Base-by-base conservation (phyloP, 2,888 invertebrate species). In the Labia minor region DNA sequence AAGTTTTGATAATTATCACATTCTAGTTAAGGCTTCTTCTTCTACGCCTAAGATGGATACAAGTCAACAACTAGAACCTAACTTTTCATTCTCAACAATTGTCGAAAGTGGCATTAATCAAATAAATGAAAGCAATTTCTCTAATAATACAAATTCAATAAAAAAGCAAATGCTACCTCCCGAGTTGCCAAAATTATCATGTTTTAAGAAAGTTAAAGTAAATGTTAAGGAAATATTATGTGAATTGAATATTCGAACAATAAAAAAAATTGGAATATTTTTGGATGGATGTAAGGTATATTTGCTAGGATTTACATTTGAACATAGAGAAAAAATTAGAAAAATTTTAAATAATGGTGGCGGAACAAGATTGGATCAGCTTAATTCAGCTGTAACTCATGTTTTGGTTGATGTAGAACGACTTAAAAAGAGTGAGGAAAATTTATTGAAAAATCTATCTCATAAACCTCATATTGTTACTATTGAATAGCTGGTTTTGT, bases 271-370 rank as follows among this genome's bases (percentile, higher is more conserved):
- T 69, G 93, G 92, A 33, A 81, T 85, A 68, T 93, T 93, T 75
- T 83, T 95, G 67, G 95, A 95, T 79, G 94, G 94, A 64, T 95
- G 92, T 75, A 89, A 88, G 77, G 81, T 90, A 61, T 89, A 84
- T 73, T 74, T 90, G 37, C 82, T 84, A 71, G 90, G 90, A 4
- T 88, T 89, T 74, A 77, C 78, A n/a, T 69, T 77, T 0, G 80
- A 80, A 49, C 83, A 85, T 68, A 78, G 83, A 14, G 89, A 90
- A 70, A 89, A 87, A 75, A 73, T 91, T 2, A 82, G 84, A 69
- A 82, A 82, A 71, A 83, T 90, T 64, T 78, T 91, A 19, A 90
- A 89, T 75, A 82, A 85, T 4, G 88, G 89, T 65, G 92, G 93
- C n/a, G 95, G 91, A 21, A 89, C 89, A 18, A 83, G 93, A 66